Conservation (phyloP, 2,797 vertebrate genomes). For the Sylvia borin region DNA sequence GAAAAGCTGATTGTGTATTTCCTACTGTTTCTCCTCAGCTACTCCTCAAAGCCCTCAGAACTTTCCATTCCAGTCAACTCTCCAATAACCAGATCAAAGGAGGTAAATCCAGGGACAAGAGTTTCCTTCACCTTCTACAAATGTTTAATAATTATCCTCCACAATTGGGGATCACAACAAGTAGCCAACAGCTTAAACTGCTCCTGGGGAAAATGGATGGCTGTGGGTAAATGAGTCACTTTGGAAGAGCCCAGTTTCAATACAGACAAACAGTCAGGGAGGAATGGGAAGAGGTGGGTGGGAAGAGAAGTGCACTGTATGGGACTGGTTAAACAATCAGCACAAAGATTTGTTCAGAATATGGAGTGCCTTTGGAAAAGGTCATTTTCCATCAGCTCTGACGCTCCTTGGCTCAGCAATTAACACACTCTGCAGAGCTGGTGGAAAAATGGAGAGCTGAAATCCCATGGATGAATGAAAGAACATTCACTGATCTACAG, state of each 20-base stretch:
- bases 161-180: not conserved
- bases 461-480: slow-evolving; percentile 42
- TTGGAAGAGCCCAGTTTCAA: not conserved
- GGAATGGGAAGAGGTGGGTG: not conserved
- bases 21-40: not conserved
- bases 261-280: not conserved
- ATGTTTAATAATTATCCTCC: not conserved
- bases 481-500: slow-evolving; percentile 41
- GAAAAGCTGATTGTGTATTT: slow-evolving; percentile 30
- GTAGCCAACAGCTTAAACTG: not conserved
- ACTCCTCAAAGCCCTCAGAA: not conserved
- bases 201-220: not conserved
- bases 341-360: not conserved
- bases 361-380: slow-evolving; percentile 42
- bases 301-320: not conserved
- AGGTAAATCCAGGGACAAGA: not conserved
- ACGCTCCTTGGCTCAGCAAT: not conserved
- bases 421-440: slow-evolving; percentile 7
- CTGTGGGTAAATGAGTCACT: not conserved
- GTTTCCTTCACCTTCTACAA: not conserved
- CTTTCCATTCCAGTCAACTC: not conserved
- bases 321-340: not conserved
- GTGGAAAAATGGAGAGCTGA: slow-evolving; percentile 38
- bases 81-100: not conserved
- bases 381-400: slow-evolving; percentile 42